A percentile compares a stretch with the other conserved stretches of the same genome.
Evolutionary conservation across 2,113 vertebrate genomes (phyloP).

Genomic region (Bubo blakistoni): DNA sequence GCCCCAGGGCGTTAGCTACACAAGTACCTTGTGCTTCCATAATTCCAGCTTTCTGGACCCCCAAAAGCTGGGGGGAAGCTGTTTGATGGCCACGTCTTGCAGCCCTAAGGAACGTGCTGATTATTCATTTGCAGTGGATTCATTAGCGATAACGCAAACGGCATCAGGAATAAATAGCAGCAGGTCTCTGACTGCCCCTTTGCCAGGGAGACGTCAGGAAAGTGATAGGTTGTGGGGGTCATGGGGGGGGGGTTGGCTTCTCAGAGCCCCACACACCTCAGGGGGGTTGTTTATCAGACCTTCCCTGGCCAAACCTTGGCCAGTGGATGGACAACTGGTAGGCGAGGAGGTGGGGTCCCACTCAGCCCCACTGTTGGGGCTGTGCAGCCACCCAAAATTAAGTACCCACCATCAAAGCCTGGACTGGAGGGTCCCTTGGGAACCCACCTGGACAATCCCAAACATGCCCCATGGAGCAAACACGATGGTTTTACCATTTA

Average conservation of each 20-base stretch:
- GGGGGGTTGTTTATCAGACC: background rate
- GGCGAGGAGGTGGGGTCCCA: accelerated
- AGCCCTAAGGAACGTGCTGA: background rate
- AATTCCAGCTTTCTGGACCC: background rate
- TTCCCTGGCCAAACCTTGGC: background rate
- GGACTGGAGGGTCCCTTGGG: background rate
- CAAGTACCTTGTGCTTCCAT: background rate
- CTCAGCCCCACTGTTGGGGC: background rate
- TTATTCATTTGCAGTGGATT: background rate
- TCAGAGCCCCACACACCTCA: accelerated
- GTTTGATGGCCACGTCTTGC: background rate
- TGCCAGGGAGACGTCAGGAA: background rate
- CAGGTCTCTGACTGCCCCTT: too few species aligned
- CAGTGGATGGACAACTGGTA: background rate
- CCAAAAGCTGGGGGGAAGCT: background rate
- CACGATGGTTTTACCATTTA: background rate
- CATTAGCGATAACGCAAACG: accelerated
- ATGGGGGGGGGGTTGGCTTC: background rate
- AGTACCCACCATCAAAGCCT: background rate
- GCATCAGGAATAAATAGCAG: accelerated
- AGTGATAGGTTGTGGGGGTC: accelerated
- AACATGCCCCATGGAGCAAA: background rate
- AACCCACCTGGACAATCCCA: background rate
- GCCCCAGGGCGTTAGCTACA: background rate
- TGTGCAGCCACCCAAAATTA: background rate